phyloP scores from a whole-genome alignment of 1,140 invertebrate species.

The Cotesia glomerata region DNA sequence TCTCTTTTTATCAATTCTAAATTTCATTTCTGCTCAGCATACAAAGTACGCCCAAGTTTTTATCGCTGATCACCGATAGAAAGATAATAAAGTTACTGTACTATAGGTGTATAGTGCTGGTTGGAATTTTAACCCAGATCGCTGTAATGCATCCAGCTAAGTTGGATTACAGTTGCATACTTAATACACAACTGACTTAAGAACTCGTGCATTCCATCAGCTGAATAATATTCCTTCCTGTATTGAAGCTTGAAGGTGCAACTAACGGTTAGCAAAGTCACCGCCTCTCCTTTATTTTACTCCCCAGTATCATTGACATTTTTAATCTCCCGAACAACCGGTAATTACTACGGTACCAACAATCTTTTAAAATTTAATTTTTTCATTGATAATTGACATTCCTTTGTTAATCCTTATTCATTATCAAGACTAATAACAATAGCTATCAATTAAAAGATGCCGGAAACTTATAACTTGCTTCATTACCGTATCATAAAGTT shows the following conservation, averaged over 20 bases:
- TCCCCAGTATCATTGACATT: not conserved
- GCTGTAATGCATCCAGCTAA: not conserved
- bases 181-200: not conserved
- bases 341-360: constrained; percentile 9
- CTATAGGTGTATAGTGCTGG: too few species aligned
- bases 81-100: too few species aligned
- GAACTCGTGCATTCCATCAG: not conserved
- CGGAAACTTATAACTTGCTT: too few species aligned
- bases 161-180: not conserved
- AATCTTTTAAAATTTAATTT: not conserved
- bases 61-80: too few species aligned
- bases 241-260: not conserved
- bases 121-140: too few species aligned
- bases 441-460: too few species aligned
- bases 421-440: too few species aligned
- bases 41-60: too few species aligned
- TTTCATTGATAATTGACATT: not conserved
- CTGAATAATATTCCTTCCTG: not conserved
- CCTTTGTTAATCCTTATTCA: not conserved
- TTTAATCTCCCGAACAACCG: not conserved
- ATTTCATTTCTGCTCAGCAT: too few species aligned
- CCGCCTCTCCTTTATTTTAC: not conserved
- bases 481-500: too few species aligned
- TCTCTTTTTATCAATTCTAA: too few species aligned
- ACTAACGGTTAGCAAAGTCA: not conserved